A percentile compares a stretch with the other conserved stretches of the same genome.
These are phyloP conservation scores for Paracentrotus lividus DNA, from an alignment of 53 echinoderm and acorn worm species.

Conservation along the genomic window DNA sequence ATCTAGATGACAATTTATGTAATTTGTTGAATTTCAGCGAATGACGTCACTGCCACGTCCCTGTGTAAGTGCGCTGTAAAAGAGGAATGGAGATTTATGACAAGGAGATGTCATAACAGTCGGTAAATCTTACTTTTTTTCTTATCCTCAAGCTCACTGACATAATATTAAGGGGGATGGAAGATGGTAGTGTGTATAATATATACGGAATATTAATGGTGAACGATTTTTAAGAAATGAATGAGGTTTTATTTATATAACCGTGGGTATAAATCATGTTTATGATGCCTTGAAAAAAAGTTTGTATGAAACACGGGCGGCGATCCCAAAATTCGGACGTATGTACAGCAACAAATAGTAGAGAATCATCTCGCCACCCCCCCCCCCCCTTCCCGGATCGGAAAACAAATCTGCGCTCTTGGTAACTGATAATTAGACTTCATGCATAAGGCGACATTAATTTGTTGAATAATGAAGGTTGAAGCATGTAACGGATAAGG, in stretches of 20 bases:
- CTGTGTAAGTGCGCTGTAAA: not conserved
- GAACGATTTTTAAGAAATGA: constrained; percentile 4
- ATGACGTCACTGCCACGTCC: constrained; percentile 1
- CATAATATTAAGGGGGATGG: not conserved
- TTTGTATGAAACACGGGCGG: too few species aligned
- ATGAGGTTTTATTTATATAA: constrained; percentile 20
- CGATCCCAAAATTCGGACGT: not conserved
- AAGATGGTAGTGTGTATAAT: not conserved
- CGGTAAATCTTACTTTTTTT: not conserved
- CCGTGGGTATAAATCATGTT: not conserved
- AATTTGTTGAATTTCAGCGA: not conserved
- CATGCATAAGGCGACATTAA: too few species aligned
- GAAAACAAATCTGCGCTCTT: too few species aligned
- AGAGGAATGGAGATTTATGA: not conserved
- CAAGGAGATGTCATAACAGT: not conserved
- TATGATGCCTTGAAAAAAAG: not conserved
- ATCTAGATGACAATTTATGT: not conserved
- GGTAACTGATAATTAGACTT: too few species aligned
- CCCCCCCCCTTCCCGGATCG: not conserved
- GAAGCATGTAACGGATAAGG: too few species aligned
- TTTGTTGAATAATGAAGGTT: too few species aligned
- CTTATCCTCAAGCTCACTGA: not conserved
- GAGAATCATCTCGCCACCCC: not conserved
- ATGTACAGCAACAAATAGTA: not conserved
- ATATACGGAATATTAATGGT: not conserved